These are phyloP conservation scores for Chymomyza caudatula DNA, from an alignment of 2,888 invertebrate genomes.

Conservation along the genomic window DNA sequence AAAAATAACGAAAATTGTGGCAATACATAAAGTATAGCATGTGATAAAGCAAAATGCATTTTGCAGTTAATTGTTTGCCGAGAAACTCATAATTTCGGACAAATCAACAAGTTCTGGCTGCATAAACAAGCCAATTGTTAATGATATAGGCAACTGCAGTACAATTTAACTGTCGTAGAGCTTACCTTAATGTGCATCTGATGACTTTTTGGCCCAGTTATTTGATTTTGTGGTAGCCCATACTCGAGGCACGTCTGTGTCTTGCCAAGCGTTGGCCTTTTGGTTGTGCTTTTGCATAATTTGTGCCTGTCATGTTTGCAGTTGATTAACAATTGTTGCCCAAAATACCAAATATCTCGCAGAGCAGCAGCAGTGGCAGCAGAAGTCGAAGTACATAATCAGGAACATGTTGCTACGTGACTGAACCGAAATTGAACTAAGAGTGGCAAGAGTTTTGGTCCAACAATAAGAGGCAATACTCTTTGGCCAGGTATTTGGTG, in stretches of 20 bases:
- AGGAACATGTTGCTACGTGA: neutral
- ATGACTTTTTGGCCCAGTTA: slow-evolving; percentile 19
- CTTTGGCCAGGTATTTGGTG: slow-evolving; percentile 44
- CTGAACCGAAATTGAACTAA: neutral
- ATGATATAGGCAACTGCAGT: neutral
- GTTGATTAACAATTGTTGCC: slow-evolving; percentile 63
- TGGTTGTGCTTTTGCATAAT: slow-evolving; percentile 50
- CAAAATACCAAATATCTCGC: neutral
- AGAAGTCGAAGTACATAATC: slow-evolving; percentile 45
- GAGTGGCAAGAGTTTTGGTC: neutral
- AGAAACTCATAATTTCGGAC: too few relatives aligned
- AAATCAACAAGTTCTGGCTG: neutral
- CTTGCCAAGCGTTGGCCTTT: slow-evolving; percentile 23
- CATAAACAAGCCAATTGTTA: neutral
- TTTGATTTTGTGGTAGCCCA: slow-evolving; percentile 10
- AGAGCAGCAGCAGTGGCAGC: slow-evolving; percentile 10
- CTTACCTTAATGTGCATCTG: slow-evolving; percentile 9
- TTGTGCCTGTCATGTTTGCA: slow-evolving; percentile 59
- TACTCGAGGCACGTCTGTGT: slow-evolving; percentile 5
- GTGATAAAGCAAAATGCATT: too few relatives aligned
- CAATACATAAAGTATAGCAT: too few relatives aligned
- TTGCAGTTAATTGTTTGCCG: too few relatives aligned
- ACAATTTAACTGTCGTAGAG: neutral
- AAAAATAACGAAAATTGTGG: too few relatives aligned
- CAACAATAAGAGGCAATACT: neutral